Evolutionary conservation across 2,888 invertebrate genomes (phyloP), one percentile per base, ranked within the genome.

Genomic region (Stenodera caucasica): DNA sequence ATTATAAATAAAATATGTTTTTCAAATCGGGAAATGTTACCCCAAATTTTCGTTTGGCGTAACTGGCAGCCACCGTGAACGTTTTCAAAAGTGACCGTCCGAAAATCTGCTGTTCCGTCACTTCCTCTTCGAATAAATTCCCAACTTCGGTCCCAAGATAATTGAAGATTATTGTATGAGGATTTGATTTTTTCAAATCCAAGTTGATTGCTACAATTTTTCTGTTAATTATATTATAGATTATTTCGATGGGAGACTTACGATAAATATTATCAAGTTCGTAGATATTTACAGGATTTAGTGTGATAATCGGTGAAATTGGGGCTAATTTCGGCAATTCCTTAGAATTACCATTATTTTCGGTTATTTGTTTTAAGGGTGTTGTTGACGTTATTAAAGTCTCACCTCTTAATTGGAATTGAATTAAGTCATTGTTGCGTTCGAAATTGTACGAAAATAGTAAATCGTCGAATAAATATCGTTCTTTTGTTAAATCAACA

Each of bases 91-190:
- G 75, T 2, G 89, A 86, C 52, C 90, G 82, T 14, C 90, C 89
- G 1, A 86, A 78, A 57, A 90, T 85, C 79, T 94, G 93, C 6
- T 81, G 76, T 33, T 85, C 82, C 2, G 86, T 87, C 0, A 91
- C 89, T 14, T 86, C 84, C 6, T 87, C 85, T 72, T 88, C 90
- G 73, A 85, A 89, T 32, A 89, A 67, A 78, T 92, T 92, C 70
- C 79, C 82, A 0, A 91, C 88, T 76, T 85, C 81, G 23, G 85
- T 84, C 21, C 80, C 78, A 73, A 91, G 86, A 73, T 85, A 89
- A 72, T 88, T 85, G n/a, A 90, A 78, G 77, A 93, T 86, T 21
- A 93, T 82, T 30, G 94, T 95, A 73, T 96, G 95, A 0, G 91
- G 87, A 76, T 88, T 85, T 58, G 78, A 81, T 71, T 83, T 78